These are phyloP conservation scores for Lethrus apterus DNA, from an alignment of 1,140 invertebrate species.

Conservation along the genomic window DNA sequence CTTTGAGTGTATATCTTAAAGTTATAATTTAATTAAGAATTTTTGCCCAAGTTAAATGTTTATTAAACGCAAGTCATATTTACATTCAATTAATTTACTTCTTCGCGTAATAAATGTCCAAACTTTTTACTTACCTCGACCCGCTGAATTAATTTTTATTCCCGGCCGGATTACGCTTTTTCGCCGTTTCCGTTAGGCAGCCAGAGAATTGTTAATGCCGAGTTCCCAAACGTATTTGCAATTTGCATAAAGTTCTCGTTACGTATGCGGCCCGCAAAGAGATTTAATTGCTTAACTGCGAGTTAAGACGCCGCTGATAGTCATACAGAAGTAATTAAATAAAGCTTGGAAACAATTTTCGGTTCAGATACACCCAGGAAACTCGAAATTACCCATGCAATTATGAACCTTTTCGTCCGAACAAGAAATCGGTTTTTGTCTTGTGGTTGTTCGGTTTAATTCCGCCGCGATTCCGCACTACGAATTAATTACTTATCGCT, in stretches of 20 bases:
- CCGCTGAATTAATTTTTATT: conserved; percentile 11
- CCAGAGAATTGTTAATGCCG: conserved; percentile 28
- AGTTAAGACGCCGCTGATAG: conserved; percentile 33
- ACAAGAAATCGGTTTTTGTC: no score
- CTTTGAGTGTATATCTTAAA: no score
- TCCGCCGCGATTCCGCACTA: no score
- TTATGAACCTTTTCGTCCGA: no score
- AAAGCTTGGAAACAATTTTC: conserved; percentile 34
- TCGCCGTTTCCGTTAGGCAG: conserved; percentile 12
- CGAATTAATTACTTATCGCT: no score
- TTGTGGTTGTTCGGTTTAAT: no score
- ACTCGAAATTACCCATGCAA: no score
- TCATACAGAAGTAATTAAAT: conserved; percentile 33
- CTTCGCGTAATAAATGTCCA: background rate
- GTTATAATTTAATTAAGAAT: no score
- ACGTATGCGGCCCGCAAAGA: conserved; percentile 35
- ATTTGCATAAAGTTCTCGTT: conserved; percentile 35
- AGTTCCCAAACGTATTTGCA: conserved; percentile 26
- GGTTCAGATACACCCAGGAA: conserved; percentile 20
- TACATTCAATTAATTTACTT: conserved; percentile 12
- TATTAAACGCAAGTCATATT: no score
- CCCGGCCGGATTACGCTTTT: conserved; percentile 7
- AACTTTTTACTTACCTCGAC: conserved; percentile 7
- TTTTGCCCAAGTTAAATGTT: no score
- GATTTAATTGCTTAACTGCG: conserved; percentile 34